Conservation (phyloP, 2,888 invertebrate genomes). For the Sipha maydis region DNA sequence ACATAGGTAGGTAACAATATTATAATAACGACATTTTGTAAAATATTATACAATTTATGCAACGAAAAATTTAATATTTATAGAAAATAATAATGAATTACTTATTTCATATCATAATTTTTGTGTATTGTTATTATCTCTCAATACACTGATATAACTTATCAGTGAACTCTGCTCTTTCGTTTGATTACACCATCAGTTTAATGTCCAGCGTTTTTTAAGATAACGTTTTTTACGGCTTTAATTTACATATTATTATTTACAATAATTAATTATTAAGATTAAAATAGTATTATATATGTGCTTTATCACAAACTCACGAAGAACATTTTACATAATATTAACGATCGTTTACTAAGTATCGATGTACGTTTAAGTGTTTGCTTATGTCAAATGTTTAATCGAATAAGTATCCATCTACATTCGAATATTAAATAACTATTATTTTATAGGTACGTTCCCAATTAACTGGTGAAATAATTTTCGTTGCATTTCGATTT, state of each 20-base stretch:
- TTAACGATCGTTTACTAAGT: too few relatives aligned
- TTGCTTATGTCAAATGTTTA: too few relatives aligned
- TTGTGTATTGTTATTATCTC: neutral
- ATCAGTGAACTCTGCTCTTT: neutral
- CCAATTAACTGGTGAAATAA: too few relatives aligned
- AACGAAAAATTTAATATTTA: neutral
- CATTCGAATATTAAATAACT: too few relatives aligned
- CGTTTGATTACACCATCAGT: neutral
- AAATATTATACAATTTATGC: neutral
- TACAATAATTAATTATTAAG: neutral
- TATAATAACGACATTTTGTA: neutral
- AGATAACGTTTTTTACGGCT: neutral
- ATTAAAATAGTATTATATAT: too few relatives aligned
- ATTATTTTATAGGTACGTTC: too few relatives aligned
- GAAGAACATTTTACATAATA: too few relatives aligned
- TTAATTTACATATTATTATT: neutral
- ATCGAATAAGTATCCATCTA: too few relatives aligned
- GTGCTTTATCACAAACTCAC: too few relatives aligned
- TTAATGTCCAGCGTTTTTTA: neutral
- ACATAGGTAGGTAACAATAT: neutral
- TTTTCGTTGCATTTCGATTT: too few relatives aligned
- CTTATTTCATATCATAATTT: neutral
- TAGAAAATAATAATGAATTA: neutral
- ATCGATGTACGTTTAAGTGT: too few relatives aligned
- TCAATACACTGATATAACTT: neutral